Base-by-base conservation (phyloP, 1,140 invertebrate genomes). In the Pseudoatta argentina region DNA sequence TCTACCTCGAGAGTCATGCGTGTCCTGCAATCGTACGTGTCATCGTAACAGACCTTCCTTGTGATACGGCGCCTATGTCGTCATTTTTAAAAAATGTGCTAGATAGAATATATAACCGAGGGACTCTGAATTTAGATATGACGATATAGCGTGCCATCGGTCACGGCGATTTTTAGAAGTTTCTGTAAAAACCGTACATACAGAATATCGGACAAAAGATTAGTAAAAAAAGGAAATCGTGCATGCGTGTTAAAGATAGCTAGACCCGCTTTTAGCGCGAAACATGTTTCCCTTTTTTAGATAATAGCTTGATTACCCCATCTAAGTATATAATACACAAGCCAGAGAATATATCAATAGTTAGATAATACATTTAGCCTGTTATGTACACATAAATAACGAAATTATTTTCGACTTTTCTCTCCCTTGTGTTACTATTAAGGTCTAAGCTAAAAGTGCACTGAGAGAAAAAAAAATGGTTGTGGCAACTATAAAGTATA, bases 1-100 rank as follows among this genome's bases (percentile, higher is more conserved):
- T 12, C 44, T 24, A 30, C 63, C 30, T 81, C 34, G 66, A 27
- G 48, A 39, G 10, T 44, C 39, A 39, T 59, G 79, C 79, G 67
- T 82, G 79, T 63, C 39, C 34, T 48, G 7, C 14, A 27, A 83
- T 61, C 67, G 44, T 75, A 82, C 4, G 34, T 59, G 27, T 73
- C 55, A 61, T 82, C 55, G 66, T 57, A 30, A 34, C 55, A 44
- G 30, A n/a, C 53, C 48, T 79, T 44, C 8, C 48, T 30, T 3
- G 27, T n/a, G 48, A 39, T 55, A 69, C 61, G 24, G 44, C 34
- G 7, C 61, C 63, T 69, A 53, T 24, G 12, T 39, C 30, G 16
- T 0, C 14, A 14, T 69, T 57, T 10, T 0, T 5, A 34, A 81
- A 81, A 71, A 55, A 39, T 24, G n/a, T 27, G 48, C 64, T n/a